phyloP scores from a whole-genome alignment of 2,797 vertebrate species.

The Enteromius radiatus region DNA sequence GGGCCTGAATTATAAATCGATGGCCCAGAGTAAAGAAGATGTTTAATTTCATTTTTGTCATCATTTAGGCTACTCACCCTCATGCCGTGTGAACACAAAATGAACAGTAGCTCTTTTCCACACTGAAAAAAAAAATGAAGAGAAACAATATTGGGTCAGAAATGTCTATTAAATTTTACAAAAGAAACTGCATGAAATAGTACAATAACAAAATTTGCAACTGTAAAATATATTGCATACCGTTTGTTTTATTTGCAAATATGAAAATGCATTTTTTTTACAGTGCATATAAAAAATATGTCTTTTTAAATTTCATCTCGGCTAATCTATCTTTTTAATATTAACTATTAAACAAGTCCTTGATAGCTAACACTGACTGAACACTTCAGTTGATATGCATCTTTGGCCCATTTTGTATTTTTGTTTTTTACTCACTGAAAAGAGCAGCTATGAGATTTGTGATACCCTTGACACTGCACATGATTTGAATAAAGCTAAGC shows the following conservation, averaged over 20 bases:
- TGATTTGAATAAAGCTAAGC: neutral
- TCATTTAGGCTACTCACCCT: neutral
- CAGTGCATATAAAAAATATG: neutral
- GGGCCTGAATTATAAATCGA: conserved; percentile 5
- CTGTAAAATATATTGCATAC: no score
- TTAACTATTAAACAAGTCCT: neutral
- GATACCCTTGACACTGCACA: neutral
- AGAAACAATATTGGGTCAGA: neutral
- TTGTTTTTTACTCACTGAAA: conserved; percentile 3
- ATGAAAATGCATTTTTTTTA: neutral
- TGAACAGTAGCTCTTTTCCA: neutral
- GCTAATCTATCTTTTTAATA: neutral
- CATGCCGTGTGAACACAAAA: neutral
- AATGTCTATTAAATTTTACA: neutral
- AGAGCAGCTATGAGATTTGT: conserved; percentile 2
- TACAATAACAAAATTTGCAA: neutral
- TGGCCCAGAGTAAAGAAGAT: neutral
- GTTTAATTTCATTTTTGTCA: neutral
- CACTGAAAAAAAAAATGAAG: neutral
- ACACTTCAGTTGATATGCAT: neutral
- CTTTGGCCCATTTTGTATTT: neutral
- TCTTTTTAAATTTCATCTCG: neutral
- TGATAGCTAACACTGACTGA: conserved; percentile 5
- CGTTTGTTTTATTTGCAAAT: neutral
- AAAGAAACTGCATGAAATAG: neutral